Percentiles rank a stretch among this genome's conserved stretches.
Conservation (phyloP, 2,113 vertebrate species). For the Axis porcinus region DNA sequence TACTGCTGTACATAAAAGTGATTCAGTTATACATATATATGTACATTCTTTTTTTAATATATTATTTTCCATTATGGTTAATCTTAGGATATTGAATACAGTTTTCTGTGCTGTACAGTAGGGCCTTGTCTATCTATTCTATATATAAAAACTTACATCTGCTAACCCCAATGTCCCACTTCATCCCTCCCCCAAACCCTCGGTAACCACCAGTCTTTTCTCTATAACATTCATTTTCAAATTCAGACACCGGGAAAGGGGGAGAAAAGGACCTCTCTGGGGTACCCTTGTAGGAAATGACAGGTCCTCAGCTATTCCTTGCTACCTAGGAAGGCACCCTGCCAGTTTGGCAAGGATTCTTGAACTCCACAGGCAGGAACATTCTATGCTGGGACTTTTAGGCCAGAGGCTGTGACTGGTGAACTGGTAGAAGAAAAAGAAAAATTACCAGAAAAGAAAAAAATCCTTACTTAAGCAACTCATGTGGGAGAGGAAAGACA, state of each 20-base stretch:
- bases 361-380: not conserved
- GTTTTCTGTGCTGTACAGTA: not conserved
- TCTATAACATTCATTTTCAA: not conserved
- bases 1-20: not conserved
- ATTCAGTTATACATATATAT: not conserved
- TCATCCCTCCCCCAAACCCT: not conserved
- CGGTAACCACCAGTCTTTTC: not conserved
- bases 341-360: not conserved
- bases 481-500: not conserved
- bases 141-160: not conserved
- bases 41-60: not conserved
- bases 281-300: not conserved
- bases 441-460: not conserved
- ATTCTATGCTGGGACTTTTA: slow-evolving; percentile 17
- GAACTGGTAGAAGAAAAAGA: not conserved
- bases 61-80: not conserved
- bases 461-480: not conserved
- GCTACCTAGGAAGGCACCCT: not conserved
- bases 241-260: not conserved
- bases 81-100: not conserved
- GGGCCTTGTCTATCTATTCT: not conserved
- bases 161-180: not conserved
- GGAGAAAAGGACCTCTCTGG: not conserved
- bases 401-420: not conserved
- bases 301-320: not conserved